Evolutionary conservation across 2,113 vertebrate genomes (phyloP).

Genomic region (Notothenia rossii): DNA sequence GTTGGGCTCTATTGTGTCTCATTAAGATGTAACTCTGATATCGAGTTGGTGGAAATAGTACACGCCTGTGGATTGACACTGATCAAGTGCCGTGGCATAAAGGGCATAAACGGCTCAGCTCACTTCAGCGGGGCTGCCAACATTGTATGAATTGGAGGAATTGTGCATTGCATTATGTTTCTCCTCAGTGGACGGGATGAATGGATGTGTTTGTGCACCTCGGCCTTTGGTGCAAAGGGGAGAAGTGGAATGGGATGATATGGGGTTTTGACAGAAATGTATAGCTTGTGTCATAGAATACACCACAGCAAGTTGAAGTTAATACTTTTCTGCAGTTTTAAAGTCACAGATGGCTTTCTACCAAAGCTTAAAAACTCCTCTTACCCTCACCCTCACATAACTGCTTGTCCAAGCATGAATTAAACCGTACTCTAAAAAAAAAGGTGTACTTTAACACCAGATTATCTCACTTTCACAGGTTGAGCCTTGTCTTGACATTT

Average conservation of each 20-base stretch:
- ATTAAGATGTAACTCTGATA: constrained; percentile 55
- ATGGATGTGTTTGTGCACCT: constrained; percentile 65
- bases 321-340: not conserved
- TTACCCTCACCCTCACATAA: not conserved
- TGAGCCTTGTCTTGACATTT: not conserved
- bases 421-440: not conserved
- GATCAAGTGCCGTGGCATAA: constrained; percentile 18
- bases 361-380: too few relatives aligned
- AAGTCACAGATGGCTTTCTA: too few relatives aligned
- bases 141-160: constrained; percentile 69
- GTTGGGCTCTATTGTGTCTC: constrained; percentile 61
- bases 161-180: constrained; percentile 63
- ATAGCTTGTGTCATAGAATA: not conserved
- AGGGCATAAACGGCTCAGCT: constrained; percentile 52
- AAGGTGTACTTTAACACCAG: not conserved
- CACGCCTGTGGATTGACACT: constrained; percentile 34
- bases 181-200: constrained; percentile 56
- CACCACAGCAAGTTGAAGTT: constrained; percentile 3
- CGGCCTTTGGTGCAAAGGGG: constrained; percentile 17
- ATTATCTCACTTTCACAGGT: not conserved
- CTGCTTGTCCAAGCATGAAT: not conserved
- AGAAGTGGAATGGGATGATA: constrained; percentile 33
- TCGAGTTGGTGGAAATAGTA: constrained; percentile 30
- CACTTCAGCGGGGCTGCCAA: constrained; percentile 33
- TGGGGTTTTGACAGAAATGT: constrained; percentile 14